A percentile compares a stretch with the other conserved stretches of the same genome.
phyloP scores from a whole-genome alignment of 2,888 invertebrate genomes.

The Caprella mutica region DNA sequence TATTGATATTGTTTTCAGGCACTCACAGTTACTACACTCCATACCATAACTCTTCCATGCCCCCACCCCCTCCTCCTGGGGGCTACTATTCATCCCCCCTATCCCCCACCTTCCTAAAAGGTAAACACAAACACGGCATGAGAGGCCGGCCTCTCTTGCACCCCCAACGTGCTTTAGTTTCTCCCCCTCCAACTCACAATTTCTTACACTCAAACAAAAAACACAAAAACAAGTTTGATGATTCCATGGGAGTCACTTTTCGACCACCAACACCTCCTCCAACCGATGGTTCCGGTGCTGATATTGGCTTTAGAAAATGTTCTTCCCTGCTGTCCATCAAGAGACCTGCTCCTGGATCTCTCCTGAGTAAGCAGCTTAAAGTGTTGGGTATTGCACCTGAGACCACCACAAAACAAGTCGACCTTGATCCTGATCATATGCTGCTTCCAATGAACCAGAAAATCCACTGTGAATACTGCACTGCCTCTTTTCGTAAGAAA shows the following conservation, averaged over 20 bases:
- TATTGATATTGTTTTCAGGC: too few relatives aligned
- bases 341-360: constrained; percentile 9
- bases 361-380: constrained; percentile 9
- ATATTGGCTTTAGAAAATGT: constrained; percentile 1
- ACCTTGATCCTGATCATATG: neutral
- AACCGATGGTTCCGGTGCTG: neutral
- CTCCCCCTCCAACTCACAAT: neutral
- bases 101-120: neutral
- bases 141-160: constrained; percentile 27
- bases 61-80: constrained; percentile 11
- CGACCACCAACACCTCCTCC: constrained; percentile 29
- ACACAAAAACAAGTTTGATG: constrained; percentile 6
- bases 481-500: constrained; percentile 23
- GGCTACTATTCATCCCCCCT: neutral
- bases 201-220: too few relatives aligned
- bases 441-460: neutral
- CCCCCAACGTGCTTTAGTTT: constrained; percentile 15
- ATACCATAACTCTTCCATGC: constrained; percentile 20
- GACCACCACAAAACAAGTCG: neutral
- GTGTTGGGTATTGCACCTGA: neutral
- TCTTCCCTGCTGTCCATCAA: constrained; percentile 1
- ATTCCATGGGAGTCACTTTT: constrained; percentile 22
- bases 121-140: constrained; percentile 15
- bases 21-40: constrained; percentile 15
- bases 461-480: constrained; percentile 23